These are phyloP conservation scores for Sapayoa aenigma DNA, from an alignment of 2,113 vertebrate species.

Conservation along the genomic window DNA sequence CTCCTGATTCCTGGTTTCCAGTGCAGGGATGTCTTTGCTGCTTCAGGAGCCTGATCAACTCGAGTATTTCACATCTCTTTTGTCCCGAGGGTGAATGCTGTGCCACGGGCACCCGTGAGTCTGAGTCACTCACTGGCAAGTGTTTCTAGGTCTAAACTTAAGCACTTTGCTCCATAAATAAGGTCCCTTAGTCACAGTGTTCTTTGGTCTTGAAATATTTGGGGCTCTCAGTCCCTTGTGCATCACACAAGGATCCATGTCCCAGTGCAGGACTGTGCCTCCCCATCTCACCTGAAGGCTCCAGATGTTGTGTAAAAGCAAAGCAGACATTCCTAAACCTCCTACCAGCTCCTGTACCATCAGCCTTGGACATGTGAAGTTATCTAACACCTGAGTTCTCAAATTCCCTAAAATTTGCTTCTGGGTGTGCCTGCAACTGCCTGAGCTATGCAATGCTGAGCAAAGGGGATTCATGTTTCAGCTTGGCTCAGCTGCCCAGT, in stretches of 20 bases:
- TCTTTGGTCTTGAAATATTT: neutral
- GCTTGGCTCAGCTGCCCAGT: neutral
- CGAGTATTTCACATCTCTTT: neutral
- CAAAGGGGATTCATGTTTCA: neutral
- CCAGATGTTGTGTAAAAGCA: neutral
- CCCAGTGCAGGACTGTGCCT: neutral
- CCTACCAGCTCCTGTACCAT: neutral
- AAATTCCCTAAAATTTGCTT: neutral
- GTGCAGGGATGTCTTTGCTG: neutral
- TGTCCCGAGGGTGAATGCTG: neutral
- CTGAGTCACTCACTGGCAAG: constrained; percentile 40
- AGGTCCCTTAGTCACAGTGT: neutral
- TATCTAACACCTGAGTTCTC: neutral
- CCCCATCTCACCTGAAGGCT: neutral
- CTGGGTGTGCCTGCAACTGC: neutral
- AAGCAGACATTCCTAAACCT: neutral
- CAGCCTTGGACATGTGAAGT: neutral
- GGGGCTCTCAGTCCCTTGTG: neutral
- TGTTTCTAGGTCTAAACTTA: neutral
- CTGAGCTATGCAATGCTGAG: neutral
- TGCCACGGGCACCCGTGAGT: neutral
- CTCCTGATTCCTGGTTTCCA: neutral
- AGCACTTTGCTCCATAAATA: neutral
- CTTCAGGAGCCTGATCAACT: neutral
- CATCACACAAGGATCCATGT: neutral